phyloP scores from a whole-genome alignment of 2,113 vertebrate species.

The Pedionomus torquatus region DNA sequence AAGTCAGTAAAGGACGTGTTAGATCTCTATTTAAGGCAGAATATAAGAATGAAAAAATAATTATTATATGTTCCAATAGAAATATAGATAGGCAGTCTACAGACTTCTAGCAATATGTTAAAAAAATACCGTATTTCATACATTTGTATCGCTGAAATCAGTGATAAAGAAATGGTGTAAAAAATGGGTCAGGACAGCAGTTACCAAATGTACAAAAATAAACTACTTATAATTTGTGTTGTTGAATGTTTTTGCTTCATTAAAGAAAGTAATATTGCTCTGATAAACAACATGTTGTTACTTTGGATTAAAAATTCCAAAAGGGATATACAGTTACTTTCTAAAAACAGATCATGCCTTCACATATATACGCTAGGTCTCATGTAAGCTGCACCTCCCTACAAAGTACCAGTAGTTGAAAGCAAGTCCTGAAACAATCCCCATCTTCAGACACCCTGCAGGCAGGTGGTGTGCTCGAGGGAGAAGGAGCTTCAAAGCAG shows the following conservation, averaged over 20 bases:
- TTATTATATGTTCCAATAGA: not conserved
- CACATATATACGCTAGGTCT: not conserved
- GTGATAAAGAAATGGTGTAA: not conserved
- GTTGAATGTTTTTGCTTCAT: not conserved
- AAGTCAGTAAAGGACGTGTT: not conserved
- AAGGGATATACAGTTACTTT: not conserved
- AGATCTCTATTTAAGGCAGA: constrained; percentile 26
- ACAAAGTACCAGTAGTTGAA: not conserved
- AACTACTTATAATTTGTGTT: not conserved
- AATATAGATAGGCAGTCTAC: constrained; percentile 26
- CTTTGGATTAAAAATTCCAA: not conserved
- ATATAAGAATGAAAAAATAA: constrained; percentile 43
- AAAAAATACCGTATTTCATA: constrained; percentile 66
- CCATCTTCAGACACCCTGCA: not conserved
- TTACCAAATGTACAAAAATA: constrained; percentile 48
- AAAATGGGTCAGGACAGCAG: not conserved
- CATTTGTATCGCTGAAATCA: not conserved
- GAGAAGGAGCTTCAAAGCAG: not conserved
- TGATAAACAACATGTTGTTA: not conserved
- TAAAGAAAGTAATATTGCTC: constrained; percentile 1
- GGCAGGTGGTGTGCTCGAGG: not conserved
- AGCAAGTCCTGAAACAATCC: not conserved
- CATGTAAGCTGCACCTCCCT: not conserved
- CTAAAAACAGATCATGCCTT: not conserved
- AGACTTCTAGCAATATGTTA: constrained; percentile 27